These are phyloP conservation scores for Crenuchus spilurus DNA, from an alignment of 2,797 vertebrate species.

Conservation along the genomic window DNA sequence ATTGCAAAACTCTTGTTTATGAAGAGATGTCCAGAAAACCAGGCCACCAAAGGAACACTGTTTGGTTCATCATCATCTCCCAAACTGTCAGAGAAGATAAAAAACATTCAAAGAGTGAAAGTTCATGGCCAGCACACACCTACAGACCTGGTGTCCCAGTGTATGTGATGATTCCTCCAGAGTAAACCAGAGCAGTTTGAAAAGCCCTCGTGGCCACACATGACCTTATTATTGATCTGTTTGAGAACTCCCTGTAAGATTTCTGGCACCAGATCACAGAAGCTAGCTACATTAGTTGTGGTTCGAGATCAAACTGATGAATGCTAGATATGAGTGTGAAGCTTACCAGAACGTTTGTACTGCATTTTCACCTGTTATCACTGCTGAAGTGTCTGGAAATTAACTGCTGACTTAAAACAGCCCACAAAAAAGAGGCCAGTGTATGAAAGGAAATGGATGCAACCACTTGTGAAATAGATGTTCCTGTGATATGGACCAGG, in stretches of 20 bases:
- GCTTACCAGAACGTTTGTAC: conserved; percentile 3
- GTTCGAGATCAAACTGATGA: background rate
- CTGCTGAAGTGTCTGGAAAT: conserved; percentile 31
- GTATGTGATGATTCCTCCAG: no score
- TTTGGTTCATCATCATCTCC: background rate
- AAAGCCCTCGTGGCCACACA: background rate
- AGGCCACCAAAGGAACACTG: background rate
- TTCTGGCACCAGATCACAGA: background rate
- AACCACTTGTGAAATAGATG: background rate
- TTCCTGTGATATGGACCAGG: background rate
- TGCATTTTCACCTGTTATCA: background rate
- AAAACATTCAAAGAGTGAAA: background rate
- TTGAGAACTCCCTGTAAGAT: background rate
- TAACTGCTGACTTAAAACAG: conserved; percentile 23
- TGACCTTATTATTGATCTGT: background rate
- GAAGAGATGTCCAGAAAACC: background rate
- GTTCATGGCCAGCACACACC: background rate
- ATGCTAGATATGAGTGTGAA: conserved; percentile 38
- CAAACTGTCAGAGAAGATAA: background rate
- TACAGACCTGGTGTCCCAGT: background rate
- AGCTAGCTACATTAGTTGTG: background rate
- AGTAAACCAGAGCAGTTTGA: background rate
- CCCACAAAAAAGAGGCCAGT: background rate
- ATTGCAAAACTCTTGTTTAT: conserved; percentile 10
- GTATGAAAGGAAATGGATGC: background rate